These are phyloP conservation scores for Orchesellides sinensis DNA, from an alignment of 2,888 invertebrate genomes.

Conservation along the genomic window DNA sequence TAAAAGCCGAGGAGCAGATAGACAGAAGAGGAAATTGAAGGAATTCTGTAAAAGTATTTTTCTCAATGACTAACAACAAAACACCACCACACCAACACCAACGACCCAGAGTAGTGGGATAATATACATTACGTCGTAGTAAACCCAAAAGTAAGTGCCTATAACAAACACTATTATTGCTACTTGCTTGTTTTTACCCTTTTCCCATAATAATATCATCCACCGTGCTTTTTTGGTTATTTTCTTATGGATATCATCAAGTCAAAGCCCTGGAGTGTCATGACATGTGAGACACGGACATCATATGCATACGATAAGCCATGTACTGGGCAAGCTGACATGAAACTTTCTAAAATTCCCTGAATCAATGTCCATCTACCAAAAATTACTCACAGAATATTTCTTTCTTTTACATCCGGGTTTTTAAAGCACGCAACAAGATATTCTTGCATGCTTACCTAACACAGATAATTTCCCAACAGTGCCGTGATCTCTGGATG, in stretches of 20 bases:
- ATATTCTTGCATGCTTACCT: no score
- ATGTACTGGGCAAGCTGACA: no score
- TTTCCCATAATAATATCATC: constrained; percentile 7
- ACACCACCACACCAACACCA: neutral
- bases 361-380: no score
- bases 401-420: no score
- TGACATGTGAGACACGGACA: no score
- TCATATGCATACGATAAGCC: no score
- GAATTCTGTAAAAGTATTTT: constrained; percentile 29
- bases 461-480: no score
- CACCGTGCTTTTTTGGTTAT: no score
- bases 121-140: neutral
- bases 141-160: neutral
- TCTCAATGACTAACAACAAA: neutral
- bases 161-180: neutral
- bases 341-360: no score
- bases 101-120: neutral
- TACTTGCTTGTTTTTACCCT: constrained; percentile 17
- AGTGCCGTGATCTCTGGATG: no score
- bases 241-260: constrained; percentile 27
- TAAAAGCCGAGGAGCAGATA: constrained; percentile 14
- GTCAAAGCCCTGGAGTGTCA: constrained; percentile 52
- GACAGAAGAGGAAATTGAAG: constrained; percentile 18
- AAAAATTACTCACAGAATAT: no score
- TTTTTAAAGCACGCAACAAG: no score